phyloP scores from a whole-genome alignment of 2,888 invertebrate species.

The Stenodema calcarata region DNA sequence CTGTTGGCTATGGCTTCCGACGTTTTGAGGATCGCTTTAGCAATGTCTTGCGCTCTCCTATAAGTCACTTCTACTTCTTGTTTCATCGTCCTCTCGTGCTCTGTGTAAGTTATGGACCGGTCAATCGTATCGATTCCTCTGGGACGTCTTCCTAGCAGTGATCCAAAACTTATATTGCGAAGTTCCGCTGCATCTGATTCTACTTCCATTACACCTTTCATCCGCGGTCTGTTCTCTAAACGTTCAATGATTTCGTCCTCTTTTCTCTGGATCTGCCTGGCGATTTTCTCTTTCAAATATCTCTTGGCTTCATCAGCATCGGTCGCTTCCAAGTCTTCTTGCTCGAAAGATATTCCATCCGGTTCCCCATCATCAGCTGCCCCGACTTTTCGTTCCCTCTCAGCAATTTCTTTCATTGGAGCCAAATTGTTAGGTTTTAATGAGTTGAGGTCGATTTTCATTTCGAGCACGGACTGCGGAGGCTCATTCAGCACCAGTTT shows the following conservation, averaged over 20 bases:
- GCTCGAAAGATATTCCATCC: constrained; percentile 4
- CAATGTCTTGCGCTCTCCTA: constrained; percentile 34
- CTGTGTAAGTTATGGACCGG: constrained; percentile 18
- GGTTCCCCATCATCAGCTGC: not conserved
- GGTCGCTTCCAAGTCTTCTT: not conserved
- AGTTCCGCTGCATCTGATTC: not conserved
- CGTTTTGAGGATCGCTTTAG: constrained; percentile 29
- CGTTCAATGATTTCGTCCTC: constrained; percentile 23
- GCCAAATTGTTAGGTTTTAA: not conserved
- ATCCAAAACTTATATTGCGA: not conserved
- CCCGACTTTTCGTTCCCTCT: not conserved
- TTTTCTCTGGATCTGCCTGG: constrained; percentile 21
- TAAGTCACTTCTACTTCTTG: constrained; percentile 42
- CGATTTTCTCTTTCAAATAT: constrained; percentile 17
- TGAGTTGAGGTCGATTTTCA: constrained; percentile 31
- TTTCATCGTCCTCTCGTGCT: constrained; percentile 35
- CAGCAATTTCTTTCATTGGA: not conserved
- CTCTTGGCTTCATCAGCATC: constrained; percentile 15
- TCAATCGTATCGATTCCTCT: constrained; percentile 8
- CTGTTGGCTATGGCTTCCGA: constrained; percentile 35
- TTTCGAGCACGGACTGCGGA: not conserved
- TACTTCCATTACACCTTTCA: not conserved
- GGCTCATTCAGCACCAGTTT: constrained; percentile 12
- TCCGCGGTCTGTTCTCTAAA: not conserved
- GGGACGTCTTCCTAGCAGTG: not conserved